phyloP scores from a whole-genome alignment of 2,113 vertebrate genomes.

The Oophaga pumilio region DNA sequence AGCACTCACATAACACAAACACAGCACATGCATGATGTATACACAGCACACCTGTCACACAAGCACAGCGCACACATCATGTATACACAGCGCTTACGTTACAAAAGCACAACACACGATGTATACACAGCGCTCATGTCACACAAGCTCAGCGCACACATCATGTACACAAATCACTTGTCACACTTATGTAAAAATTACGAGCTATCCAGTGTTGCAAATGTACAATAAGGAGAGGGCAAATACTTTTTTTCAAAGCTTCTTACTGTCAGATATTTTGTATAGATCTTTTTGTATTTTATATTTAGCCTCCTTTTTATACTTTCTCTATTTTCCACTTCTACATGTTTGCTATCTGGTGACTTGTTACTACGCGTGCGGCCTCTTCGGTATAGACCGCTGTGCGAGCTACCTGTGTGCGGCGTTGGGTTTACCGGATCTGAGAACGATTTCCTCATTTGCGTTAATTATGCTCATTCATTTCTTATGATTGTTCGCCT shows the following conservation, averaged over 20 bases:
- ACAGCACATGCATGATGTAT: too few relatives aligned
- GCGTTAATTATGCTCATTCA: conserved; percentile 23
- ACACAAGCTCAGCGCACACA: too few relatives aligned
- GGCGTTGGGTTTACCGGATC: not conserved
- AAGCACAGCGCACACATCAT: too few relatives aligned
- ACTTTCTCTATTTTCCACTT: not conserved
- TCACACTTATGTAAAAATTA: too few relatives aligned
- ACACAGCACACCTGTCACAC: too few relatives aligned
- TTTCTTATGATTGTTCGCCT: conserved; percentile 14
- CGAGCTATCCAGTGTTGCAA: too few relatives aligned
- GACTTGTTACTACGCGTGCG: not conserved
- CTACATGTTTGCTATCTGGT: not conserved
- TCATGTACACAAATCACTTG: too few relatives aligned
- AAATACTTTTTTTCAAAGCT: not conserved
- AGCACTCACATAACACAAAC: too few relatives aligned
- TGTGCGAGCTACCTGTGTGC: conserved; percentile 5
- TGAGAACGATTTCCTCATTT: not conserved
- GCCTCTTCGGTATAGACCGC: not conserved
- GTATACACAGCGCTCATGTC: too few relatives aligned
- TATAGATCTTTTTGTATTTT: not conserved
- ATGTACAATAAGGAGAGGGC: too few relatives aligned
- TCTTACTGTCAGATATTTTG: not conserved
- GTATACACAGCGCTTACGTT: too few relatives aligned
- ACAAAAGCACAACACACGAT: too few relatives aligned
- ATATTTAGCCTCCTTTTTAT: not conserved